phyloP scores from a whole-genome alignment of 2,797 vertebrate genomes.

The Microcaecilia unicolor region DNA sequence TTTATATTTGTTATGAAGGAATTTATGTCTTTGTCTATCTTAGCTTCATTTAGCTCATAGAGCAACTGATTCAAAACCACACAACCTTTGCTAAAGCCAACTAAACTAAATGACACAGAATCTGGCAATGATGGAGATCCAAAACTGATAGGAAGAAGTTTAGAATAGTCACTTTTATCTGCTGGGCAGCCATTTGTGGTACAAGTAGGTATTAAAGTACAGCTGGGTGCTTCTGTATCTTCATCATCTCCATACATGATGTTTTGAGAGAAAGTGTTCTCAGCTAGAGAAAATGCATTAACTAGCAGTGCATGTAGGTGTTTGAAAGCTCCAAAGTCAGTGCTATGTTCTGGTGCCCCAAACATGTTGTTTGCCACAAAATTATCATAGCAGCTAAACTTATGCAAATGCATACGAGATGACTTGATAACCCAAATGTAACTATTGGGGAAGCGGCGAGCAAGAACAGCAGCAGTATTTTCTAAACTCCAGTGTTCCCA shows the following conservation, averaged over 20 bases:
- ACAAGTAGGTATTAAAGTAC: conserved; percentile 34
- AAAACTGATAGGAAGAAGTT: conserved; percentile 26
- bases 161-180: conserved; percentile 19
- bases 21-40: conserved; percentile 59
- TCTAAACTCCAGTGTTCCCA: conserved; percentile 92
- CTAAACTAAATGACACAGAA: conserved; percentile 67
- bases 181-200: conserved; percentile 45
- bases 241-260: conserved; percentile 32
- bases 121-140: conserved; percentile 35
- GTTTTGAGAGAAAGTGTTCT: conserved; percentile 47
- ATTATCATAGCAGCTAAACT: conserved; percentile 94
- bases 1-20: conserved; percentile 66
- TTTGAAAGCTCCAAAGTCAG: conserved; percentile 66
- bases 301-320: conserved; percentile 81
- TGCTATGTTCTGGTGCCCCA: conserved; percentile 81
- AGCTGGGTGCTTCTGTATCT: conserved; percentile 35
- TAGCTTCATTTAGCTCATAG: conserved; percentile 77
- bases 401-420: conserved; percentile 88
- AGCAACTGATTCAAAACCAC: conserved; percentile 95
- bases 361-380: conserved; percentile 93
- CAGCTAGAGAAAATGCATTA: conserved; percentile 72
- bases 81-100: conserved; percentile 97
- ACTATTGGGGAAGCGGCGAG: conserved; percentile 68
- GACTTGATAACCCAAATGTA: conserved; percentile 86
- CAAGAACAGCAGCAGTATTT: conserved; percentile 67